Conservation (phyloP, 92 coral and sea anemone genomes). For the Paramuricea clavata region DNA sequence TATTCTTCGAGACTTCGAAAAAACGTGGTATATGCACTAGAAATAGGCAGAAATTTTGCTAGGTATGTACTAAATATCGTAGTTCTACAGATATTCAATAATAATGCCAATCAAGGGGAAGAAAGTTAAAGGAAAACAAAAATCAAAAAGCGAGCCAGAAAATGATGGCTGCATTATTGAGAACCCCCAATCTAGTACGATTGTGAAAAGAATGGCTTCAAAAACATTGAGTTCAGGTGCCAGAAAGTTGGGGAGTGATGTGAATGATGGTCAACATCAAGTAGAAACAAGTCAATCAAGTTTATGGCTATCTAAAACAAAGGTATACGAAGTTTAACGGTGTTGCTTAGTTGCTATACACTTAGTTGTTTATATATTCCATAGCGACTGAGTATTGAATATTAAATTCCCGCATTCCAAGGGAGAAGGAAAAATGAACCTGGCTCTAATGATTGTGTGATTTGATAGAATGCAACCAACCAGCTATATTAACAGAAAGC, state of each 20-base stretch:
- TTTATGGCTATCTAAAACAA: conserved; percentile 15
- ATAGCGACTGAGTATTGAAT: background rate
- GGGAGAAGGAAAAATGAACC: too few relatives aligned
- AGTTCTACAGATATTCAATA: background rate
- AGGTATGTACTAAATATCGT: background rate
- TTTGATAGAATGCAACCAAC: too few relatives aligned
- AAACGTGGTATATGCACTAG: too few relatives aligned
- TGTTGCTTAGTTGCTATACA: background rate
- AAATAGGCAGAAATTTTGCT: background rate
- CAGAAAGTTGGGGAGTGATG: conserved; percentile 56
- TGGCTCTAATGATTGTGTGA: too few relatives aligned
- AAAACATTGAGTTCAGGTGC: conserved; percentile 82
- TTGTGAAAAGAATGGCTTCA: conserved; percentile 98
- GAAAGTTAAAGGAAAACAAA: conserved; percentile 76
- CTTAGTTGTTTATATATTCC: background rate
- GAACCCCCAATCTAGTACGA: conserved; percentile 76
- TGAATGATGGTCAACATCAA: conserved; percentile 74
- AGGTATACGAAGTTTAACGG: background rate
- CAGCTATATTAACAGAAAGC: too few relatives aligned
- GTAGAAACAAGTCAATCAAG: background rate
- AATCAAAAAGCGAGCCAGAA: conserved; percentile 65
- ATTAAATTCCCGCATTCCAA: background rate
- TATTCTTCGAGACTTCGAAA: too few relatives aligned
- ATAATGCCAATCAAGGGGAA: conserved; percentile 84
- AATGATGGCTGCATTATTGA: conserved; percentile 72